Base-by-base conservation (phyloP, 2,797 vertebrate genomes). In the Pseudomugil tenellus region DNA sequence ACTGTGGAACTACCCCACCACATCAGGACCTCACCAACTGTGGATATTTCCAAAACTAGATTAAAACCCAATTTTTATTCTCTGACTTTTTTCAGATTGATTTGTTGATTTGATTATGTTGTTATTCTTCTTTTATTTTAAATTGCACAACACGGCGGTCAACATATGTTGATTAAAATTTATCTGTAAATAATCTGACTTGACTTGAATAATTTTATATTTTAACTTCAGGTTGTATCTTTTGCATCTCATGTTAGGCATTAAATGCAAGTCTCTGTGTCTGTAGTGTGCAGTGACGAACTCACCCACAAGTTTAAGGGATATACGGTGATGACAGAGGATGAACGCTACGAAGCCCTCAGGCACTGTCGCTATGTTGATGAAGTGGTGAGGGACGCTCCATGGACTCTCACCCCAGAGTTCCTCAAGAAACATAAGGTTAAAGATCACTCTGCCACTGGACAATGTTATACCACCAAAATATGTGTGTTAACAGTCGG, bases 311-410 rank as follows among this genome's bases (percentile, higher is more conserved):
- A 97, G 89, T 97, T 93, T 74, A 99, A 99, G 90, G 98, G 98
- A 74, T 99, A 96, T 83, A 99, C 98, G 0, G 98, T 99, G 91
- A 99, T 99, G 98, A 96, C 95, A 2, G 98, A 99, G 87, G 92
- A 92, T 0, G 98, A 99, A 74, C 92, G 98, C 58, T 99, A 99
- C 0, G 98, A 99, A 32, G 96, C 98, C 26, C 94, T 99, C 73
- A 95, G 94, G 72, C 98, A 99, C 92, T 99, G 98, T 75, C 97
- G 98, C n/a, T 99, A 99, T 0, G 95, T 99, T 39, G 98, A 99
- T 23, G 98, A 99, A 92, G 97, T 99, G 81, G 96, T 99, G 85
- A 94, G 95, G 53, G 96, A 99, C 35, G 98, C 98, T 34, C 98
- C 97, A 1, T 99, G 98, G 98, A 96, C 95, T 1, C 94, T 99